Conservation (phyloP, 2,888 invertebrate species). For the Cartodere bifasciata region DNA sequence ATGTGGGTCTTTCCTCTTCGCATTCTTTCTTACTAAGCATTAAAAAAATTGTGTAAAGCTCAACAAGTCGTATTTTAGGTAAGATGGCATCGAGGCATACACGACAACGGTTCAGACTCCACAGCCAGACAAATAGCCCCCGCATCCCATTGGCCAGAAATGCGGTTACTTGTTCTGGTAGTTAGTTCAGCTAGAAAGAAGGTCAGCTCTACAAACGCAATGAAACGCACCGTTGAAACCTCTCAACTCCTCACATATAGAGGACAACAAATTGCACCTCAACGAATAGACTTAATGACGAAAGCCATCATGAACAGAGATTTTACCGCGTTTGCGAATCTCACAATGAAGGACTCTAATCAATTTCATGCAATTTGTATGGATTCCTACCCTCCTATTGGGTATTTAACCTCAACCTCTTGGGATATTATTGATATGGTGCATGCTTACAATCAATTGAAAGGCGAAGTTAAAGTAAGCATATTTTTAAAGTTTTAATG, state of each 20-base stretch:
- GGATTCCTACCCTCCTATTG: constrained; percentile 88
- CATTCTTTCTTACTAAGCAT: no score
- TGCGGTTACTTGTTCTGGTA: constrained; percentile 80
- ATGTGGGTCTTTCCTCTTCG: no score
- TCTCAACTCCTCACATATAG: constrained; percentile 72
- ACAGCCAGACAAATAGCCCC: constrained; percentile 61
- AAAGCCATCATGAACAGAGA: constrained; percentile 51
- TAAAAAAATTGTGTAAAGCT: constrained; percentile 1
- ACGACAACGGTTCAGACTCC: constrained; percentile 59
- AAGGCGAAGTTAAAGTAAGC: constrained; percentile 47
- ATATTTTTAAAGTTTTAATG: constrained; percentile 4
- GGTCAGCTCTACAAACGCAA: constrained; percentile 77
- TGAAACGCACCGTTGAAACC: constrained; percentile 69
- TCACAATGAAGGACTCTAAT: constrained; percentile 96
- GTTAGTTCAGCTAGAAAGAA: constrained; percentile 75
- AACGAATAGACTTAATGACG: constrained; percentile 47
- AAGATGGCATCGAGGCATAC: constrained; percentile 68
- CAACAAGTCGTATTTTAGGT: constrained; percentile 38
- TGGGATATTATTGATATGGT: constrained; percentile 66
- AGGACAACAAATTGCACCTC: constrained; percentile 57
- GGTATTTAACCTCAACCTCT: constrained; percentile 86
- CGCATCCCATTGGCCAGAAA: constrained; percentile 75
- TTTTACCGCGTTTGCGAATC: constrained; percentile 75
- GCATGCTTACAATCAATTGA: constrained; percentile 66
- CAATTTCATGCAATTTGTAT: constrained; percentile 89